Conservation (phyloP, 2,797 vertebrate species). For the Siniperca obscura region DNA sequence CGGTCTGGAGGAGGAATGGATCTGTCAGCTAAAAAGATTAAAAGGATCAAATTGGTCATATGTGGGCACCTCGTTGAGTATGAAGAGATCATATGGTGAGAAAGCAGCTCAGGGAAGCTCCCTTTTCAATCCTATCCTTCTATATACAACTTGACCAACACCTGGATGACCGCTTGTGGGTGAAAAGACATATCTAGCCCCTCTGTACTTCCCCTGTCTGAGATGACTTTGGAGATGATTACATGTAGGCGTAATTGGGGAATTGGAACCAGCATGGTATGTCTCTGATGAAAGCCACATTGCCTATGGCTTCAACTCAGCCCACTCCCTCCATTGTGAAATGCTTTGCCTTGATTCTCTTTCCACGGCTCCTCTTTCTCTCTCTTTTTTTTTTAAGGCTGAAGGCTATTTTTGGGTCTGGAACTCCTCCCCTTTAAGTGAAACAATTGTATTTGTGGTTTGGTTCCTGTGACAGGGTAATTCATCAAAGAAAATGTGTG, state of each 20-base stretch:
- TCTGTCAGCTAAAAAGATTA: conserved; percentile 79
- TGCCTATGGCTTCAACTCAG: conserved; percentile 70
- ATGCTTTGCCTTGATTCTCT: conserved; percentile 58
- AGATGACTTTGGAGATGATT: conserved; percentile 57
- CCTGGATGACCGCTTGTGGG: conserved; percentile 65
- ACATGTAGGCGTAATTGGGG: conserved; percentile 65
- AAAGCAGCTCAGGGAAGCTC: conserved; percentile 54
- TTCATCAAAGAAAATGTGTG: conserved; percentile 67
- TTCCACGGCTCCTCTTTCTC: conserved; percentile 45
- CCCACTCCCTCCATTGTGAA: conserved; percentile 76
- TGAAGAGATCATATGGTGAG: conserved; percentile 54
- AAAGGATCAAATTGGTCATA: conserved; percentile 65
- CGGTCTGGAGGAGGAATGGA: conserved; percentile 74
- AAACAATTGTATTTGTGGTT: conserved; percentile 69
- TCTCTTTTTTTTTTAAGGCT: conserved; percentile 55
- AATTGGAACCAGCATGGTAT: conserved; percentile 68
- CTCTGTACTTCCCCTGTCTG: conserved; percentile 58
- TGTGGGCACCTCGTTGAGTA: conserved; percentile 53
- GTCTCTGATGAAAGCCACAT: conserved; percentile 81
- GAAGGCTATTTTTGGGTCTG: conserved; percentile 71
- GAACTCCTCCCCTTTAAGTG: conserved; percentile 65
- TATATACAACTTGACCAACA: conserved; percentile 36
- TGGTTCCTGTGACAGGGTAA: conserved; percentile 58
- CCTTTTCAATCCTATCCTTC: conserved; percentile 48
- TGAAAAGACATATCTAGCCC: conserved; percentile 34